Percentiles rank a stretch among this genome's conserved stretches.
Evolutionary conservation across 2,888 invertebrate species (phyloP).

Genomic region (Linnaemya tessellans): DNA sequence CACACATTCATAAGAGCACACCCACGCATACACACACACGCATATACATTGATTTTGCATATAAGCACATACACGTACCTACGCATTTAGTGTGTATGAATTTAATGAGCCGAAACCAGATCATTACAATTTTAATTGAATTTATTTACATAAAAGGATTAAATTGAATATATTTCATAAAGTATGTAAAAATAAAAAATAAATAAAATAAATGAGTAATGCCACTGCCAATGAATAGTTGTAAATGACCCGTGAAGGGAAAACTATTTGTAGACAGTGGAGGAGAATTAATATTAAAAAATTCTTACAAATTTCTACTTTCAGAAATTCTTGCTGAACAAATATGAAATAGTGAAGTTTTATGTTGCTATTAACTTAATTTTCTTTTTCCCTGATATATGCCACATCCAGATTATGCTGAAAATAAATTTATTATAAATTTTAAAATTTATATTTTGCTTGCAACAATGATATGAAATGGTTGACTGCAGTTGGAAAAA

Average conservation of each 20-base stretch:
- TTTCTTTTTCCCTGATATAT: no score
- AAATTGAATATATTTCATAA: constrained; percentile 56
- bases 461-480: no score
- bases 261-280: background rate
- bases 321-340: no score
- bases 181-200: background rate
- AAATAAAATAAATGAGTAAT: background rate
- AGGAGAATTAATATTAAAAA: background rate
- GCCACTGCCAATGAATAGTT: constrained; percentile 21
- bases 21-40: background rate
- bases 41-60: no score
- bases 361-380: no score
- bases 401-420: no score
- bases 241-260: no score
- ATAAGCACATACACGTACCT: background rate
- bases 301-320: background rate
- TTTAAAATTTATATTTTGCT: no score
- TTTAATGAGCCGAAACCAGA: constrained; percentile 69
- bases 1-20: background rate
- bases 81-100: constrained; percentile 11
- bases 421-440: no score
- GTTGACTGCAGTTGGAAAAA: no score
- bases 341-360: no score
- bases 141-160: constrained; percentile 64
- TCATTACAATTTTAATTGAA: constrained; percentile 68